Evolutionary conservation across 2,888 invertebrate species (phyloP).

Genomic region (Nineta flava): DNA sequence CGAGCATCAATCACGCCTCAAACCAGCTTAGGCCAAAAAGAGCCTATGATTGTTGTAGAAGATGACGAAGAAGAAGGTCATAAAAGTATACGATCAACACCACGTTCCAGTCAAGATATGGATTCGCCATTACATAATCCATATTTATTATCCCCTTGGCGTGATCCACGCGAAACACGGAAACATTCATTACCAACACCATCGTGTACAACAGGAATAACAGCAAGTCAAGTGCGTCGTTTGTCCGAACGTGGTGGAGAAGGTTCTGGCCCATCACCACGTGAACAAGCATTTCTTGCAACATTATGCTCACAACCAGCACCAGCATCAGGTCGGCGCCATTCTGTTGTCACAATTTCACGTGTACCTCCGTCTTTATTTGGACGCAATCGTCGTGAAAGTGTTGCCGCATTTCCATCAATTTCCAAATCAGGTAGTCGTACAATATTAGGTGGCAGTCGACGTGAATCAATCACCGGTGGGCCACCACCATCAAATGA

Average conservation of each 20-base stretch:
- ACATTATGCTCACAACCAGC: slow-evolving; percentile 60
- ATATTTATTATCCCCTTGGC: slow-evolving; percentile 66
- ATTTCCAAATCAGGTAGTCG: slow-evolving; percentile 30
- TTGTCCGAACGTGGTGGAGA: slow-evolving; percentile 67
- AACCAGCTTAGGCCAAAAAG: slow-evolving; percentile 30
- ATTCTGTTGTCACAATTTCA: slow-evolving; percentile 76
- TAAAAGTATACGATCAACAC: slow-evolving; percentile 17
- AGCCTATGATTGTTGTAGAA: slow-evolving; percentile 71
- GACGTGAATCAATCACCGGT: slow-evolving; percentile 27
- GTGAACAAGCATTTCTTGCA: slow-evolving; percentile 68
- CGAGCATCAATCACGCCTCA: slow-evolving; percentile 48
- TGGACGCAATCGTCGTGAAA: slow-evolving; percentile 63
- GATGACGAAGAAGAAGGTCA: slow-evolving; percentile 52
- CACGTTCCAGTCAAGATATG: slow-evolving; percentile 49
- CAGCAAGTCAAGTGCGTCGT: slow-evolving; percentile 72
- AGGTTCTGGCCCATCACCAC: slow-evolving; percentile 55
- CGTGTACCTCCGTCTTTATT: slow-evolving; percentile 56
- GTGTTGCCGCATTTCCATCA: slow-evolving; percentile 61
- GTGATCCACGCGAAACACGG: slow-evolving; percentile 53
- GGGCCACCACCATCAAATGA: slow-evolving; percentile 58
- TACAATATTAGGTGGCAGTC: slow-evolving; percentile 19
- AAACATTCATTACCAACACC: slow-evolving; percentile 76
- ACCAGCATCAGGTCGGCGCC: slow-evolving; percentile 53
- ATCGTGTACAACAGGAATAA: slow-evolving; percentile 70
- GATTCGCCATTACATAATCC: slow-evolving; percentile 60